A percentile compares a stretch with the other conserved stretches of the same genome.
Evolutionary conservation across 2,888 invertebrate genomes (phyloP).

Genomic region (Dilophus febrilis): DNA sequence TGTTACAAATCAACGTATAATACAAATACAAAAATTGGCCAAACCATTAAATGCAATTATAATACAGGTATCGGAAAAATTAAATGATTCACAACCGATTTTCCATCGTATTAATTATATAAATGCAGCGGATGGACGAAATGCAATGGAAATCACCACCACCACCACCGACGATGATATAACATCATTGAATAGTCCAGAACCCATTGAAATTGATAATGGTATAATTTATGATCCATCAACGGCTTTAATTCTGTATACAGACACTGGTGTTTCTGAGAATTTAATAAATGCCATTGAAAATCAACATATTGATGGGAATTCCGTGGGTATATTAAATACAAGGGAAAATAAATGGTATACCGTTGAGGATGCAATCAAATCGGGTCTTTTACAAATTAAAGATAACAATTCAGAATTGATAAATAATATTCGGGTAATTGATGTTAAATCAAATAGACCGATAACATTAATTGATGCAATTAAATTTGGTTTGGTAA

Average conservation of each 20-base stretch:
- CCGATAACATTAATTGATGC: slow-evolving; percentile 55
- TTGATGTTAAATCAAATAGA: slow-evolving; percentile 54
- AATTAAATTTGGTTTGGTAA: slow-evolving; percentile 57
- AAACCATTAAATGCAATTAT: slow-evolving; percentile 35
- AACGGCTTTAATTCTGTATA: slow-evolving; percentile 54
- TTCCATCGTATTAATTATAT: slow-evolving; percentile 28
- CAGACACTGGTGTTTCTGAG: slow-evolving; percentile 49
- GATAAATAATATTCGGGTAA: slow-evolving; percentile 33
- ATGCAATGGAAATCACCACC: slow-evolving; percentile 14
- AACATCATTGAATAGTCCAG: slow-evolving; percentile 23
- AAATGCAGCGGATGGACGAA: slow-evolving; percentile 7
- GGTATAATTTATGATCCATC: slow-evolving; percentile 65
- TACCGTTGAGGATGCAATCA: slow-evolving; percentile 56
- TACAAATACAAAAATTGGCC: slow-evolving; percentile 54
- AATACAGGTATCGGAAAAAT: slow-evolving; percentile 46
- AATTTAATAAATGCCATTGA: slow-evolving; percentile 60
- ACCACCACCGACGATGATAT: neutral
- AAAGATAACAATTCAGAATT: no score
- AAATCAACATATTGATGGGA: slow-evolving; percentile 51
- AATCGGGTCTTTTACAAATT: slow-evolving; percentile 21
- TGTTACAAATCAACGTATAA: slow-evolving; percentile 38
- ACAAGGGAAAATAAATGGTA: slow-evolving; percentile 49
- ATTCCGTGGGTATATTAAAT: slow-evolving; percentile 51
- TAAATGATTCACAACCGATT: slow-evolving; percentile 33
- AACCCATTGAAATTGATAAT: slow-evolving; percentile 54